These are phyloP conservation scores for Nephrocerus scutellatus DNA, from an alignment of 2,888 invertebrate genomes.

Conservation along the genomic window DNA sequence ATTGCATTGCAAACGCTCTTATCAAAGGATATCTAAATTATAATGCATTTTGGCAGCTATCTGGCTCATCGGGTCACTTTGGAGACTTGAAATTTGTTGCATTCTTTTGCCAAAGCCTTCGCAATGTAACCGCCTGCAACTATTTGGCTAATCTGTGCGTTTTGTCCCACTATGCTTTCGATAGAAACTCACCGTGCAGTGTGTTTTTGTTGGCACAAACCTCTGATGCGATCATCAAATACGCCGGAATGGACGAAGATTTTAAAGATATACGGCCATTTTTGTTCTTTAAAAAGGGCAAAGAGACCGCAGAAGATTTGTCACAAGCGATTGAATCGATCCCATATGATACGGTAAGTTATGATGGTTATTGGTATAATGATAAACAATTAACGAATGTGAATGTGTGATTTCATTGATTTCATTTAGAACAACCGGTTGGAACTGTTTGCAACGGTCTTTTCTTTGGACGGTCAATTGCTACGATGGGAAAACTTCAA, in stretches of 20 bases:
- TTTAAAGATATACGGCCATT: conserved; percentile 37
- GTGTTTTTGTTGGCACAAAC: conserved; percentile 41
- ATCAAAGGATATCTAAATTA: conserved; percentile 38
- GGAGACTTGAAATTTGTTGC: conserved; percentile 41
- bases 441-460: conserved; percentile 31
- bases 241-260: conserved; percentile 36
- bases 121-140: conserved; percentile 56
- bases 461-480: conserved; percentile 33
- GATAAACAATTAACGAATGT: too few species aligned
- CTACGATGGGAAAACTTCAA: conserved; percentile 34
- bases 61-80: conserved; percentile 27
- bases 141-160: conserved; percentile 62
- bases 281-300: conserved; percentile 41
- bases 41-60: conserved; percentile 36
- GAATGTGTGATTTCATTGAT: too few species aligned
- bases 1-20: conserved; percentile 37
- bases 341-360: too few species aligned
- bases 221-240: conserved; percentile 37
- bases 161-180: conserved; percentile 52
- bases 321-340: conserved; percentile 19
- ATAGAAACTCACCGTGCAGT: conserved; percentile 49
- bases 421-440: conserved; percentile 21
- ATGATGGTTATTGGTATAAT: too few species aligned
- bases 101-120: conserved; percentile 43
- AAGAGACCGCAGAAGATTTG: conserved; percentile 25